These are phyloP conservation scores for Perccottus glenii DNA, from an alignment of 2,113 vertebrate species.

Conservation along the genomic window DNA sequence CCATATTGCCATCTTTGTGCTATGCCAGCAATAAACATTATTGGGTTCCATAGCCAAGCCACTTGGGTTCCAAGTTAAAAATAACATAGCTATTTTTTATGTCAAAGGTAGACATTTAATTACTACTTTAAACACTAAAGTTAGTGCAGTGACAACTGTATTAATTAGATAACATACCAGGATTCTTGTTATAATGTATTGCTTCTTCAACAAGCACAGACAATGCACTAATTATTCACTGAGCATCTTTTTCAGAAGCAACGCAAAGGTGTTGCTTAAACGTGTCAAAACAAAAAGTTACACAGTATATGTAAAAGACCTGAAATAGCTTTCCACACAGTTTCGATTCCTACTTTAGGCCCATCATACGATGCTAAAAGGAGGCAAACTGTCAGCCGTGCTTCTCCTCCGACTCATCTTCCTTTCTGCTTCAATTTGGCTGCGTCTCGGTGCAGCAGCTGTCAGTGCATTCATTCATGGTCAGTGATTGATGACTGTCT, in stretches of 20 bases:
- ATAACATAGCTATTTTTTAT: too few species aligned
- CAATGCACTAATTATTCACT: neutral
- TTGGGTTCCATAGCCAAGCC: too few species aligned
- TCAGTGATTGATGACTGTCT: constrained; percentile 8
- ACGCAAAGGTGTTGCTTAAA: neutral
- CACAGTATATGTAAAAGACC: constrained; percentile 1
- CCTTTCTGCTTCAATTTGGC: neutral
- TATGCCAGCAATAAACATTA: too few species aligned
- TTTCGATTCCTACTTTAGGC: neutral
- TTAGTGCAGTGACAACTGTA: too few species aligned
- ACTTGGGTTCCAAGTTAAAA: too few species aligned
- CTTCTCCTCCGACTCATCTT: neutral
- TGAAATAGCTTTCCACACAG: constrained; percentile 1
- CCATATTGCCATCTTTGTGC: too few species aligned
- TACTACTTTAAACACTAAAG: too few species aligned
- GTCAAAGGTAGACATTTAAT: too few species aligned
- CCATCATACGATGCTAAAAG: neutral
- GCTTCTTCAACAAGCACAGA: too few species aligned
- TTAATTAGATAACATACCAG: too few species aligned
- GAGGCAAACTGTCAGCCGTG: neutral
- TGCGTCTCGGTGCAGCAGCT: constrained; percentile 4
- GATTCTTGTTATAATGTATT: too few species aligned
- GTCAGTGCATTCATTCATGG: constrained; percentile 5
- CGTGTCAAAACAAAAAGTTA: neutral
- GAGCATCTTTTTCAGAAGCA: neutral